phyloP scores from a whole-genome alignment of 2,797 vertebrate species.

The Hozukius guyotensis region DNA sequence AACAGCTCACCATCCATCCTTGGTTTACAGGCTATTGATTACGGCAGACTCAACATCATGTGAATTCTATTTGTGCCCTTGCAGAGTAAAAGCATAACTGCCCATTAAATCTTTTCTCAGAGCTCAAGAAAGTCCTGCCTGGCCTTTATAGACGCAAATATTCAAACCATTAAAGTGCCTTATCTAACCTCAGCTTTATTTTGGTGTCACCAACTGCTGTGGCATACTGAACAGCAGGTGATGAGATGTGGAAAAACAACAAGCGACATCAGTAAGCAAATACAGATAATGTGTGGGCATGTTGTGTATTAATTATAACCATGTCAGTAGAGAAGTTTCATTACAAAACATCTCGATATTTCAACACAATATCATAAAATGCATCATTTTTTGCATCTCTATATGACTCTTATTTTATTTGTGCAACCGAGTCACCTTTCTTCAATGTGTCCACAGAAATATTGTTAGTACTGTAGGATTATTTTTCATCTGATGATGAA shows the following conservation, averaged over 20 bases:
- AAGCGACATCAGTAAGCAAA: neutral
- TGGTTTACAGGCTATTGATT: constrained; percentile 77
- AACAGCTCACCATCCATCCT: constrained; percentile 77
- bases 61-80: constrained; percentile 67
- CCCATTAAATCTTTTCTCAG: constrained; percentile 44
- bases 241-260: neutral
- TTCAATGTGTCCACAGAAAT: neutral
- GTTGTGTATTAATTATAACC: neutral
- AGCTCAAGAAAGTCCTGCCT: neutral
- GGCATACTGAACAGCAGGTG: neutral
- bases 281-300: neutral
- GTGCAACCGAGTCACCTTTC: neutral
- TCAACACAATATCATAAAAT: neutral
- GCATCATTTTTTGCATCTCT: neutral
- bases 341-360: neutral
- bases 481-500: neutral
- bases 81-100: constrained; percentile 55
- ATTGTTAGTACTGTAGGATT: neutral
- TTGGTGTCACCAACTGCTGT: neutral
- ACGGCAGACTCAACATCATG: constrained; percentile 69
- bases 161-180: neutral
- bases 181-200: neutral
- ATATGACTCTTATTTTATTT: neutral
- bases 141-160: neutral
- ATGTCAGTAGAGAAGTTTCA: neutral